Evolutionary conservation across 2,797 vertebrate species (phyloP).

Genomic region (Pelochelys cantorii): DNA sequence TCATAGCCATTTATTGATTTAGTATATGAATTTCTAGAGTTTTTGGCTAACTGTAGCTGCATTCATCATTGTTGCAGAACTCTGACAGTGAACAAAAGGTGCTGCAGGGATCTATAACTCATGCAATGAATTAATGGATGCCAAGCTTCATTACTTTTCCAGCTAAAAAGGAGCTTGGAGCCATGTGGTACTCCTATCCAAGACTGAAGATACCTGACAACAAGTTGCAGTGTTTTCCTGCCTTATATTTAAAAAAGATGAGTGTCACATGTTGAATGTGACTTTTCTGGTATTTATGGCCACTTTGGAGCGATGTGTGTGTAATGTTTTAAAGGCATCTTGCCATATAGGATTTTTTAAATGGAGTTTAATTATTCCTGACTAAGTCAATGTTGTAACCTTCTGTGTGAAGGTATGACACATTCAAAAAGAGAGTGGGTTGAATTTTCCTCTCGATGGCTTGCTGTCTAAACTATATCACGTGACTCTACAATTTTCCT

Average conservation of each 20-base stretch:
- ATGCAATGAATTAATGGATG: slow-evolving; percentile 67
- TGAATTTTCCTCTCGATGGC: accelerated
- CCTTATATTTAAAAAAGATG: not conserved
- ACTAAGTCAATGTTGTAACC: too few relatives aligned
- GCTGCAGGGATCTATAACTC: slow-evolving; percentile 72
- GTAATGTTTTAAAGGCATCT: not conserved
- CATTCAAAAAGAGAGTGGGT: too few relatives aligned
- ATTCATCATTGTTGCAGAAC: slow-evolving; percentile 70
- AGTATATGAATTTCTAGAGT: slow-evolving; percentile 41
- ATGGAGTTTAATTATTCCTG: accelerated
- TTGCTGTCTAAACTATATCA: not conserved
- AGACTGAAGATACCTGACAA: slow-evolving; percentile 14
- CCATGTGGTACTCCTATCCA: not conserved
- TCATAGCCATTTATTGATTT: slow-evolving; percentile 62
- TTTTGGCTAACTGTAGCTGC: slow-evolving; percentile 55
- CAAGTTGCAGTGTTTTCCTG: not conserved
- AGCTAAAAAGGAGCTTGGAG: slow-evolving; percentile 38
- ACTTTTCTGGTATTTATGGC: not conserved
- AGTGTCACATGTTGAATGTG: accelerated
- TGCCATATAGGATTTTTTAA: not conserved
- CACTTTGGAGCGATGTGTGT: not conserved
- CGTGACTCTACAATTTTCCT: accelerated
- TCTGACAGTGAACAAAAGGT: slow-evolving; percentile 70
- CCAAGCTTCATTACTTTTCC: slow-evolving; percentile 33
- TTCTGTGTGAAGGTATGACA: accelerated